These are phyloP conservation scores for Planiliza haematocheilus DNA, from an alignment of 2,113 vertebrate species.

Conservation along the genomic window DNA sequence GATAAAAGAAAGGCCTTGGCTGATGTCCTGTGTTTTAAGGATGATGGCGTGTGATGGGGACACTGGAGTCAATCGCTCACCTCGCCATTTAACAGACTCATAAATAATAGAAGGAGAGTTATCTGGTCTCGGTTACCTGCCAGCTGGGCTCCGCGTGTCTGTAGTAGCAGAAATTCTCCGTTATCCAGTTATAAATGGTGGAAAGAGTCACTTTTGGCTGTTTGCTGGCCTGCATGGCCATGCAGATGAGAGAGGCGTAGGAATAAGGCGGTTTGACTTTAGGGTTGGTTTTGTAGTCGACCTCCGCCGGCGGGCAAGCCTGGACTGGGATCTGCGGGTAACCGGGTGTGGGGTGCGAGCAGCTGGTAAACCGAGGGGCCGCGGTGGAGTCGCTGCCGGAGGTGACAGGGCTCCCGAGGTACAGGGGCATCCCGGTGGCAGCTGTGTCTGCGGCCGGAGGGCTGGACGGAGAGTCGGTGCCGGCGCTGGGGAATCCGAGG, in stretches of 20 bases:
- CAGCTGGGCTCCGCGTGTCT: slow-evolving; percentile 90
- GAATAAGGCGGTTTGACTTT: slow-evolving; percentile 89
- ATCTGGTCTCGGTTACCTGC: slow-evolving; percentile 83
- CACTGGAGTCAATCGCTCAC: slow-evolving; percentile 63
- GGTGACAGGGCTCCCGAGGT: slow-evolving; percentile 81
- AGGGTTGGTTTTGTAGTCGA: slow-evolving; percentile 86
- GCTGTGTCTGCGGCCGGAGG: slow-evolving; percentile 87
- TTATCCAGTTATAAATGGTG: slow-evolving; percentile 91
- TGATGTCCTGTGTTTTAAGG: slow-evolving; percentile 7
- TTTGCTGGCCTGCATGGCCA: slow-evolving; percentile 90
- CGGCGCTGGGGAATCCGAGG: slow-evolving; percentile 69
- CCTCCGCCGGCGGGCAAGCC: slow-evolving; percentile 74
- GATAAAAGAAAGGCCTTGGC: not conserved
- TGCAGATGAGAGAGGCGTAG: slow-evolving; percentile 89
- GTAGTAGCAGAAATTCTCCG: slow-evolving; percentile 90
- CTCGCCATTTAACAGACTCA: slow-evolving; percentile 67
- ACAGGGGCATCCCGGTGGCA: slow-evolving; percentile 80
- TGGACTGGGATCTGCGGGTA: slow-evolving; percentile 69
- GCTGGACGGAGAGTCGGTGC: slow-evolving; percentile 85
- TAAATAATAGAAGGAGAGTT: slow-evolving; percentile 67
- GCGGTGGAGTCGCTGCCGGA: slow-evolving; percentile 74
- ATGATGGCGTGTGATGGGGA: slow-evolving; percentile 43
- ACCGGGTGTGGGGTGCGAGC: slow-evolving; percentile 51
- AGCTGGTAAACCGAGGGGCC: slow-evolving; percentile 52
- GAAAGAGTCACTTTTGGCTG: slow-evolving; percentile 88